These are phyloP conservation scores for Pterocles gutturalis DNA, from an alignment of 2,113 vertebrate genomes.

Conservation along the genomic window DNA sequence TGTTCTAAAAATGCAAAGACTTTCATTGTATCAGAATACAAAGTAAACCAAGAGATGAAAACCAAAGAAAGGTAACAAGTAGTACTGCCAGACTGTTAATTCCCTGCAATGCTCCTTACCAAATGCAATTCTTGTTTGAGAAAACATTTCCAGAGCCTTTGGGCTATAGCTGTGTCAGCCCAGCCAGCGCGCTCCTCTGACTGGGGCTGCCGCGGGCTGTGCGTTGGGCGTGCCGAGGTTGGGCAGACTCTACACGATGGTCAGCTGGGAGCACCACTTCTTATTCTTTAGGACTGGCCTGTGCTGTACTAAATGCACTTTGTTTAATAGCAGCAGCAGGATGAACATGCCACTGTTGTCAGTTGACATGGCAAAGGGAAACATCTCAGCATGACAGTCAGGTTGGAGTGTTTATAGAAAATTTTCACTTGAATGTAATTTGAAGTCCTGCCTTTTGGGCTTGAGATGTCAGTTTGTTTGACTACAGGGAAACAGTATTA, in stretches of 20 bases:
- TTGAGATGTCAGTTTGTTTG: not conserved
- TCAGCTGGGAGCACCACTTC: not conserved
- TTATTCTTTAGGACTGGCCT: not conserved
- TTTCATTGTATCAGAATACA: not conserved
- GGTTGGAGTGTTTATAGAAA: not conserved
- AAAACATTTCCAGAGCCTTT: not conserved
- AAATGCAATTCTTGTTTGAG: not conserved
- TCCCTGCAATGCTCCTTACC: not conserved
- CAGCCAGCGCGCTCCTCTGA: not conserved
- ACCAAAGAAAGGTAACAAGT: not conserved
- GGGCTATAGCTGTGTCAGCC: not conserved
- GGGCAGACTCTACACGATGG: not conserved
- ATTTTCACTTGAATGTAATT: not conserved
- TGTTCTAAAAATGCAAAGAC: not conserved
- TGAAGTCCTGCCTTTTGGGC: not conserved
- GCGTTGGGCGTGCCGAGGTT: rapidly evolving
- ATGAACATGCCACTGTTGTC: not conserved
- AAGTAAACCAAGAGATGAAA: not conserved
- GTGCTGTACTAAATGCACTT: not conserved
- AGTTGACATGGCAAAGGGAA: not conserved
- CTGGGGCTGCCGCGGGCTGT: not conserved
- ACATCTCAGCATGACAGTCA: not conserved
- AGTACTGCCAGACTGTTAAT: not conserved
- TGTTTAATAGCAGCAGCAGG: not conserved
- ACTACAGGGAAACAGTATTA: not conserved